Base-by-base conservation (phyloP, 2,113 vertebrate species). In the Ciconia stormi region DNA sequence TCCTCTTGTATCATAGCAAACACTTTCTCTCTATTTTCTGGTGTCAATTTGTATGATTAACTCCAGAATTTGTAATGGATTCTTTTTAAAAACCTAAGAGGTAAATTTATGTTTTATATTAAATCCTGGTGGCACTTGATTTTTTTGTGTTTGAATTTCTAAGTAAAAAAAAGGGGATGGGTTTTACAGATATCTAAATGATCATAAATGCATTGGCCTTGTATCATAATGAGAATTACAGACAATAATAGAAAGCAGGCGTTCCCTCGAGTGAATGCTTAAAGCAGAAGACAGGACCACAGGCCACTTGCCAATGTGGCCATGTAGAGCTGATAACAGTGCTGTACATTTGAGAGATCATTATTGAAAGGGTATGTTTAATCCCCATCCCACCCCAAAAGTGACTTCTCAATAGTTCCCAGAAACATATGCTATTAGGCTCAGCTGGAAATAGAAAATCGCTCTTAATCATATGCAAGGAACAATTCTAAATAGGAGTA, bases 401-500 rank as follows among this genome's bases (percentile, higher is more conserved):
- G 69, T 72, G 80, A 59, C 81, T 96, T 92, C 69, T 95, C 84
- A 93, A 10, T 81, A 87, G 78, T 32, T 91, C 40, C 55, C 38
- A 80, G 81, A 93, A 92, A 85, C 0, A 3, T 69, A 29, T 90
- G 69, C 61, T n/a, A 8, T 96, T 94, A 93, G 34, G 27, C 78
- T 92, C 67, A 94, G 81, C 67, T 89, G 96, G 66, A 91, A 78
- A 80, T 40, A 53, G 62, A 61, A 74, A 63, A 85, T 84, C 2
- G 1, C 26, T 79, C 82, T 95, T 91, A 80, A 87, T 90, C 62
- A 27, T 88, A 94, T 97, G 84, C 73, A 93, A 91, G 89, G 70
- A 91, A 79, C 72, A 79, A 63, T 89, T 91, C 84, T 94, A 96
- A 97, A 95, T 94, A 90, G 49, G 19, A 87, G 21, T 58, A 89